These are phyloP conservation scores for Liasis olivaceus DNA, from an alignment of 2,797 vertebrate genomes.

Conservation along the genomic window DNA sequence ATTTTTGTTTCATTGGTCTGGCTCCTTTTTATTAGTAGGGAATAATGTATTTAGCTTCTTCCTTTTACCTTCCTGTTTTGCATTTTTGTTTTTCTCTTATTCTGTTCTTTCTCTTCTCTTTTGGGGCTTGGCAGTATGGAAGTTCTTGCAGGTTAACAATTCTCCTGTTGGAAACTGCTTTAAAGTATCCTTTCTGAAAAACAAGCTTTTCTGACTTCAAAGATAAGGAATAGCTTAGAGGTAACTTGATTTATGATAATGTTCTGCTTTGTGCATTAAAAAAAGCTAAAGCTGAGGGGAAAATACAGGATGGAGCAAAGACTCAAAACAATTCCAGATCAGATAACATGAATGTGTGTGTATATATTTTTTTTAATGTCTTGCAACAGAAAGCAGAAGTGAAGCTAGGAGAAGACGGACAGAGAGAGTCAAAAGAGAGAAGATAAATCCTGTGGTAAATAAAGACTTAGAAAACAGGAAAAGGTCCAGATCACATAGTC, in stretches of 20 bases:
- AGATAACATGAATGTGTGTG: background rate
- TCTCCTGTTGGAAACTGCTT: background rate
- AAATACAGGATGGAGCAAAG: background rate
- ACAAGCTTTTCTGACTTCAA: background rate
- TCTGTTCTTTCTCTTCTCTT: background rate
- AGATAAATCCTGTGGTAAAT: slow-evolving; percentile 85
- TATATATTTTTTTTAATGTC: slow-evolving; percentile 36
- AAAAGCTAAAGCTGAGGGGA: background rate
- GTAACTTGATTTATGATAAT: background rate
- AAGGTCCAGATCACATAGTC: slow-evolving; percentile 88
- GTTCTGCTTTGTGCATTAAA: background rate
- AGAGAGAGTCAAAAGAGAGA: slow-evolving; percentile 90
- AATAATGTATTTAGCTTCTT: background rate
- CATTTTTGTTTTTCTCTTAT: background rate
- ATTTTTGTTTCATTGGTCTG: background rate
- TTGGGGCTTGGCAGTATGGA: background rate
- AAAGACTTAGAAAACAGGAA: slow-evolving; percentile 92
- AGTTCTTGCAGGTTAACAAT: background rate
- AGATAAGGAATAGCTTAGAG: background rate
- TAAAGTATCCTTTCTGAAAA: background rate
- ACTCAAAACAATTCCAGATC: background rate
- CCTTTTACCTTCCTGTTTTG: background rate
- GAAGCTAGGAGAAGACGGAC: slow-evolving; percentile 92
- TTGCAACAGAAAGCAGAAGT: slow-evolving; percentile 85
- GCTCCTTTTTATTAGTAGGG: background rate